These are phyloP conservation scores for Dorcus hopei DNA, from an alignment of 2,888 invertebrate species.

Conservation along the genomic window DNA sequence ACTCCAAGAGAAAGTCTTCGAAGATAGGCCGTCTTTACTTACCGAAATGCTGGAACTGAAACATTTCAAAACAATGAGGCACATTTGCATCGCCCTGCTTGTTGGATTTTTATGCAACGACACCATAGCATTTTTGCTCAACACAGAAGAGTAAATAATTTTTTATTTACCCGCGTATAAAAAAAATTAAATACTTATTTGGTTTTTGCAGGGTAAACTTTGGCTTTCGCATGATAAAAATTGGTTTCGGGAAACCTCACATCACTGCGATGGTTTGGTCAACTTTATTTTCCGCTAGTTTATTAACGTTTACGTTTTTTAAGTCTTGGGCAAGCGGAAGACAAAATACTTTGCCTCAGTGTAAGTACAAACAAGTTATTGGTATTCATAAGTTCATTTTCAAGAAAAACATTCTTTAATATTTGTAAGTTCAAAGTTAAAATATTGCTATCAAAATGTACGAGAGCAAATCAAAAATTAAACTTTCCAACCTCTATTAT, in stretches of 20 bases:
- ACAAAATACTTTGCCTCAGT: constrained; percentile 36
- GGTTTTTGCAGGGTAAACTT: constrained; percentile 50
- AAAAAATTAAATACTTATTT: constrained; percentile 63
- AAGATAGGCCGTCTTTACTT: constrained; percentile 72
- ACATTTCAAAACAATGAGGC: constrained; percentile 81
- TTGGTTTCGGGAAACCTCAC: constrained; percentile 60
- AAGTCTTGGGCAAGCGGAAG: constrained; percentile 51
- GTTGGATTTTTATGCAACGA: constrained; percentile 15
- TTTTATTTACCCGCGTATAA: constrained; percentile 33
- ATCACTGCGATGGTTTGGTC: constrained; percentile 41
- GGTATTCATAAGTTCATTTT: not conserved
- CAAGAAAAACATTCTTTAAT: not conserved
- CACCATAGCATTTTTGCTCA: not conserved
- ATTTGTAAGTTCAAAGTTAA: not conserved
- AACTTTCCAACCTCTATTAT: no score
- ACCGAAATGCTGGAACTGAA: constrained; percentile 74
- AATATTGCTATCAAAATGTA: not conserved
- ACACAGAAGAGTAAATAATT: not conserved
- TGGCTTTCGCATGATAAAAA: constrained; percentile 58
- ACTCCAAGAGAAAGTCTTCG: constrained; percentile 61
- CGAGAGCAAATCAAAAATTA: no score
- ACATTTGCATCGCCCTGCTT: constrained; percentile 77
- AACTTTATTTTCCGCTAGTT: constrained; percentile 16
- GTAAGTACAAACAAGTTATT: constrained; percentile 34
- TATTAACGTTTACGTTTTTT: constrained; percentile 49